These are phyloP conservation scores for Maccullochella peelii DNA, from an alignment of 2,113 vertebrate genomes.

Conservation along the genomic window DNA sequence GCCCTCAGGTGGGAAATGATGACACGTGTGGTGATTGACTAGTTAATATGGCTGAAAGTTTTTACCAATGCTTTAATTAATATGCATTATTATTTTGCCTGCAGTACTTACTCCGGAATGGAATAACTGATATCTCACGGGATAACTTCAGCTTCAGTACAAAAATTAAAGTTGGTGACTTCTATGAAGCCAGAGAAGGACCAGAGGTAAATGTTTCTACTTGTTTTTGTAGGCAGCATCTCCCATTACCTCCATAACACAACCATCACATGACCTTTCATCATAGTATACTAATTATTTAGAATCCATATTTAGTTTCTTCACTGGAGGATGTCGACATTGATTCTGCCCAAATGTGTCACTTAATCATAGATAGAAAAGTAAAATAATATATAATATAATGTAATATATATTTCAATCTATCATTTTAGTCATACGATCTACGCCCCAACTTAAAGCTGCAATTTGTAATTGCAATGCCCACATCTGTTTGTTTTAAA, in stretches of 20 bases:
- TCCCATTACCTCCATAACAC: neutral
- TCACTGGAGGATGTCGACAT: neutral
- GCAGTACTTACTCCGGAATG: conserved; percentile 95
- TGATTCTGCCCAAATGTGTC: neutral
- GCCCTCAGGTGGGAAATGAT: neutral
- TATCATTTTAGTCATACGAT: neutral
- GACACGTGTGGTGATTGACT: neutral
- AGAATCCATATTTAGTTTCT: neutral
- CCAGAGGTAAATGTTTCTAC: conserved; percentile 86
- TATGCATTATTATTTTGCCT: conserved; percentile 66
- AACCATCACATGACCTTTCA: neutral
- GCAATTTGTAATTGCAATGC: neutral
- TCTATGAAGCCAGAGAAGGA: conserved; percentile 98
- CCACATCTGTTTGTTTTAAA: neutral
- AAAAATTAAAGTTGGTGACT: conserved; percentile 98
- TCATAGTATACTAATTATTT: neutral
- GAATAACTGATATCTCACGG: conserved; percentile 96
- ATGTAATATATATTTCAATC: neutral
- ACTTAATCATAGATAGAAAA: neutral
- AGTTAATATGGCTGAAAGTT: neutral
- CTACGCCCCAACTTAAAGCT: neutral
- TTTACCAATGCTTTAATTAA: conserved; percentile 9
- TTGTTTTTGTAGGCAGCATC: neutral
- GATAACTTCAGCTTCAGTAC: conserved; percentile 99
- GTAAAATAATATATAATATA: neutral